Percentiles rank a stretch among this genome's conserved stretches.
Conservation (phyloP, 2,888 invertebrate genomes). For the Trissolcus brochymenae region DNA sequence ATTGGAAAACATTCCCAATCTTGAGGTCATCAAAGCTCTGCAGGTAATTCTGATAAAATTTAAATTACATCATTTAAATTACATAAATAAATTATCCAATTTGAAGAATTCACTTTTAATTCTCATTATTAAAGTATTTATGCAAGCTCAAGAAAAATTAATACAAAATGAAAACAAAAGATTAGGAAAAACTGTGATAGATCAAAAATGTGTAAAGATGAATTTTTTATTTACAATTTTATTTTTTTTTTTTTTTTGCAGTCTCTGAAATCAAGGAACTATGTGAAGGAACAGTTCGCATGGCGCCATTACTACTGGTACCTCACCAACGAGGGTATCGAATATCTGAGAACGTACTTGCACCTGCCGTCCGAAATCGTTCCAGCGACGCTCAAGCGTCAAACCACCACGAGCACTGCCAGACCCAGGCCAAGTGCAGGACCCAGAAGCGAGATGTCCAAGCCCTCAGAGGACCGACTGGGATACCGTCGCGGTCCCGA, state of each 20-base stretch:
- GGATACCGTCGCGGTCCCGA: constrained; percentile 89
- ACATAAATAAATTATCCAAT: not conserved
- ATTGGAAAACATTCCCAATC: constrained; percentile 90
- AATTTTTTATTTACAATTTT: not conserved
- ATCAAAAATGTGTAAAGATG: not conserved
- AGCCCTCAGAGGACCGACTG: constrained; percentile 88
- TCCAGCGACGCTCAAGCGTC: constrained; percentile 96
- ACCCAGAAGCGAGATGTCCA: constrained; percentile 82
- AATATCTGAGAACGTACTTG: constrained; percentile 94
- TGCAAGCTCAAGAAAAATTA: no score
- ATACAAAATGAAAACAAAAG: no score
- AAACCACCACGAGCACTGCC: constrained; percentile 89
- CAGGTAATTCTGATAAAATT: constrained; percentile 78
- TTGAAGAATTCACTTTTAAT: no score
- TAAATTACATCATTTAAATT: no score
- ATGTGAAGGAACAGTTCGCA: constrained; percentile 99
- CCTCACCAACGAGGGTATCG: constrained; percentile 98
- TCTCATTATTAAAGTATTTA: no score
- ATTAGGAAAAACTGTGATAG: no score
- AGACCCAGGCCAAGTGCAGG: constrained; percentile 85
- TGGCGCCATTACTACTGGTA: constrained; percentile 99
- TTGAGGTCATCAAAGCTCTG: constrained; percentile 98
- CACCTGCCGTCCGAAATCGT: constrained; percentile 99
- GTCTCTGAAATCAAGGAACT: constrained; percentile 96
- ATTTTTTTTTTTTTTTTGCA: constrained; percentile 69